Evolutionary conservation across 2,797 vertebrate species (phyloP).

Genomic region (Sebastolobus alascanus): DNA sequence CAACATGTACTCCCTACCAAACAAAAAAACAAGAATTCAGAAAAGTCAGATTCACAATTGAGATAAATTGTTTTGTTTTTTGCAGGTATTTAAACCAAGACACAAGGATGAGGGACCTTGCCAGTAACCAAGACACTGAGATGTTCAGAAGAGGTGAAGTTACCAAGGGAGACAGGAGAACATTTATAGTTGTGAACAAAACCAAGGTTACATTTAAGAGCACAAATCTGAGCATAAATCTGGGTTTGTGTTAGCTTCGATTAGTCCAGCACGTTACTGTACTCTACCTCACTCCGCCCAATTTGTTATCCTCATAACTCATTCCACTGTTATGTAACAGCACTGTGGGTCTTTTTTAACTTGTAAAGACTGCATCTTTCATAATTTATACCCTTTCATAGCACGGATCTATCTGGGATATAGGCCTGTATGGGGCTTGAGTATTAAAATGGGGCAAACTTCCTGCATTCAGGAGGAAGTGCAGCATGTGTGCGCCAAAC

Average conservation of each 20-base stretch:
- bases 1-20: not conserved
- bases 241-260: conserved; percentile 23
- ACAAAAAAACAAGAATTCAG: not conserved
- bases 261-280: conserved; percentile 41
- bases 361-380: conserved; percentile 70
- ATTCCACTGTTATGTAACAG: conserved; percentile 71
- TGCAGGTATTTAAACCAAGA: conserved; percentile 23
- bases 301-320: conserved; percentile 73
- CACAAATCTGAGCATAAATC: conserved; percentile 38
- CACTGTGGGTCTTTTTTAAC: conserved; percentile 64
- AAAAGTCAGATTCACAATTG: not conserved
- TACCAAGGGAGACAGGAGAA: conserved; percentile 57
- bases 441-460: conserved; percentile 68
- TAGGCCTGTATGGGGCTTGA: conserved; percentile 54
- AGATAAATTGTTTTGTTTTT: not conserved
- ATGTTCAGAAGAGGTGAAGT: conserved; percentile 56
- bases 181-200: conserved; percentile 52
- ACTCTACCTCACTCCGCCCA: conserved; percentile 33
- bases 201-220: conserved; percentile 36
- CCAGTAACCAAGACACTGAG: conserved; percentile 41
- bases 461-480: conserved; percentile 65
- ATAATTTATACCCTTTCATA: conserved; percentile 80
- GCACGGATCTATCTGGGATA: conserved; percentile 65
- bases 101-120: conserved; percentile 39
- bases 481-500: conserved; percentile 60